phyloP scores from a whole-genome alignment of 2,888 invertebrate species.

The Andrena minutula region DNA sequence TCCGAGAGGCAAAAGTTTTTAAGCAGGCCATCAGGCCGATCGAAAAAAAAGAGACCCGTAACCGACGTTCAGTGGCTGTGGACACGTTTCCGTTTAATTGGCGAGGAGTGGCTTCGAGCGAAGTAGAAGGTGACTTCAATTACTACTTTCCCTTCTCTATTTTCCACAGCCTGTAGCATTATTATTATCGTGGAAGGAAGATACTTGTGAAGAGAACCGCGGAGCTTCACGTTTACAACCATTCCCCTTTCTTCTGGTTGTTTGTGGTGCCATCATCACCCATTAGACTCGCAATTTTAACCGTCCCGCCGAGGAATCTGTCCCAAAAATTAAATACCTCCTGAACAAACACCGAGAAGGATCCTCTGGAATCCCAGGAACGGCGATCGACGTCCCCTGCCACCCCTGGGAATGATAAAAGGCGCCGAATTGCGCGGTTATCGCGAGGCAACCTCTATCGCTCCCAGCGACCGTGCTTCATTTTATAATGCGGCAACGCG shows the following conservation, averaged over 20 bases:
- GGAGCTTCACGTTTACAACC: not conserved
- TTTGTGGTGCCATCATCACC: not conserved
- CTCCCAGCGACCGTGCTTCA: not conserved
- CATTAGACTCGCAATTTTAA: too few relatives aligned
- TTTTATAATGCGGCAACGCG: not conserved
- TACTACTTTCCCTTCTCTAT: not conserved
- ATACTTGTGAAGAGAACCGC: not conserved
- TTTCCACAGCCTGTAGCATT: not conserved
- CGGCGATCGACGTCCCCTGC: too few relatives aligned
- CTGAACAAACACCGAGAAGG: too few relatives aligned
- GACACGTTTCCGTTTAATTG: slow-evolving; percentile 36
- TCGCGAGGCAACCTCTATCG: not conserved
- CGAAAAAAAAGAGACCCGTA: slow-evolving; percentile 44
- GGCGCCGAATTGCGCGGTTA: not conserved
- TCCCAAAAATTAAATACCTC: too few relatives aligned
- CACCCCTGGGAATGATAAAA: not conserved
- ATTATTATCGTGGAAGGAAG: not conserved
- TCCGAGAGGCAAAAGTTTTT: slow-evolving; percentile 60
- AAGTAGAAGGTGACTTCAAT: not conserved
- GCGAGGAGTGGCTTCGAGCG: slow-evolving; percentile 12
- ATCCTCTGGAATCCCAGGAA: too few relatives aligned
- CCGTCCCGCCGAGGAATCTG: too few relatives aligned
- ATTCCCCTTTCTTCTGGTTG: not conserved
- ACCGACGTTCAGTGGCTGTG: not conserved
- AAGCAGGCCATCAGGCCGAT: slow-evolving; percentile 63